A percentile compares a stretch with the other conserved stretches of the same genome.
These are phyloP conservation scores for Brachyptera putata DNA, from an alignment of 2,888 invertebrate species.

Conservation along the genomic window DNA sequence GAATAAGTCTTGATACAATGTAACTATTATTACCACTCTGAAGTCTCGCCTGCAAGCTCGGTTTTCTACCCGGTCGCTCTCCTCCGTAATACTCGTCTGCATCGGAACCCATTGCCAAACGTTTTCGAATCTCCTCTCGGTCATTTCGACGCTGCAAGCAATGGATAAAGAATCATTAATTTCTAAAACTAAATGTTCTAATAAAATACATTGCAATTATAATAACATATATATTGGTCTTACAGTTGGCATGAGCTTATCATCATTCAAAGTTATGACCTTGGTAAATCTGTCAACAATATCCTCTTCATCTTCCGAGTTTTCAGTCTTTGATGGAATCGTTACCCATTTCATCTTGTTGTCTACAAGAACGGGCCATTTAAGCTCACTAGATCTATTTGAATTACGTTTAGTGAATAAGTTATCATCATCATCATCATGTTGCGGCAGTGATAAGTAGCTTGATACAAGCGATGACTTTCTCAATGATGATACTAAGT, in stretches of 20 bases:
- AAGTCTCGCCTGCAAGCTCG: constrained; percentile 80
- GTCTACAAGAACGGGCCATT: constrained; percentile 54
- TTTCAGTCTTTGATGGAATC: constrained; percentile 40
- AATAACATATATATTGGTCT: constrained; percentile 1
- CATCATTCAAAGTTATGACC: constrained; percentile 51
- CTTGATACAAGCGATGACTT: constrained; percentile 35
- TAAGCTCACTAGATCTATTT: constrained; percentile 50
- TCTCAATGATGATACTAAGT: constrained; percentile 38
- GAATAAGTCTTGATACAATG: too few species aligned
- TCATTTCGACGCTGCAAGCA: constrained; percentile 77
- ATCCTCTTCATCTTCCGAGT: constrained; percentile 47
- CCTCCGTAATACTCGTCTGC: constrained; percentile 62
- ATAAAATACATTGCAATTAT: neutral
- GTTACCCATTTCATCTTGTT: constrained; percentile 49
- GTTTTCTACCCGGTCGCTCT: constrained; percentile 73
- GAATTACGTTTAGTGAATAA: constrained; percentile 49
- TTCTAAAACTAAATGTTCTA: neutral
- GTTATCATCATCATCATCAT: constrained; percentile 42
- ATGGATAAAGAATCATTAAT: too few species aligned
- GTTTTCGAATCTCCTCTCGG: constrained; percentile 83
- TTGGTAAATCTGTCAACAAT: constrained; percentile 55
- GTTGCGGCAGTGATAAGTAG: constrained; percentile 33
- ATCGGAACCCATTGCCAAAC: constrained; percentile 81
- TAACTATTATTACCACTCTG: constrained; percentile 83
- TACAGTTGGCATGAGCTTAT: constrained; percentile 35